These are phyloP conservation scores for Harlomillsia oculata DNA, from an alignment of 1,140 invertebrate species.

Conservation along the genomic window DNA sequence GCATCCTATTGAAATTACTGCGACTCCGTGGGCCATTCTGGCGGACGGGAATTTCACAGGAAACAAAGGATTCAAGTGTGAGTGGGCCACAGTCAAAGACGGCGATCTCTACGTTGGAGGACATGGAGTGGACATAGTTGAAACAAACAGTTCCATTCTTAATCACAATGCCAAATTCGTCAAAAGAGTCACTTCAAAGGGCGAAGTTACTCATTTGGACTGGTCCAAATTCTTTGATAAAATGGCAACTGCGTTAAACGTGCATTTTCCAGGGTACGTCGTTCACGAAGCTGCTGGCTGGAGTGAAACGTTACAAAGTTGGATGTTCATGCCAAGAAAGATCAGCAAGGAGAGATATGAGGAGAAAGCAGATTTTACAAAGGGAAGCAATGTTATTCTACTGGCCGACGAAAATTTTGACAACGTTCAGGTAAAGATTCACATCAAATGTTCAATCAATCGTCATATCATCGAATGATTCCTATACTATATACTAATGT, in stretches of 20 bases:
- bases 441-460: no score
- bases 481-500: no score
- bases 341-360: slow-evolving; percentile 80
- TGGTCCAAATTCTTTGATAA: slow-evolving; percentile 56
- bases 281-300: slow-evolving; percentile 90
- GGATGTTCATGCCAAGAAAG: slow-evolving; percentile 89
- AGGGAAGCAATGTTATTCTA: slow-evolving; percentile 84
- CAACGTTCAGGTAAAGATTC: slow-evolving; percentile 58
- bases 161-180: slow-evolving; percentile 91
- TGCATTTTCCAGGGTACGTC: slow-evolving; percentile 78
- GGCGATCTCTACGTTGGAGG: slow-evolving; percentile 78
- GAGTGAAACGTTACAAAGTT: slow-evolving; percentile 70
- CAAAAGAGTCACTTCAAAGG: slow-evolving; percentile 68
- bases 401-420: slow-evolving; percentile 70
- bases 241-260: slow-evolving; percentile 47
- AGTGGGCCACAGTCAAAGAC: slow-evolving; percentile 94
- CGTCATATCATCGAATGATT: no score
- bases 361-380: slow-evolving; percentile 77
- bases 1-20: slow-evolving; percentile 40
- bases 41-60: slow-evolving; percentile 50
- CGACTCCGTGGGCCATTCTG: slow-evolving; percentile 88
- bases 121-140: slow-evolving; percentile 66
- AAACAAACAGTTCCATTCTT: slow-evolving; percentile 59
- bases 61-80: slow-evolving; percentile 72
- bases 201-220: slow-evolving; percentile 67